Conservation (phyloP, 2,113 vertebrate species). For the Oreochromis spilurus region DNA sequence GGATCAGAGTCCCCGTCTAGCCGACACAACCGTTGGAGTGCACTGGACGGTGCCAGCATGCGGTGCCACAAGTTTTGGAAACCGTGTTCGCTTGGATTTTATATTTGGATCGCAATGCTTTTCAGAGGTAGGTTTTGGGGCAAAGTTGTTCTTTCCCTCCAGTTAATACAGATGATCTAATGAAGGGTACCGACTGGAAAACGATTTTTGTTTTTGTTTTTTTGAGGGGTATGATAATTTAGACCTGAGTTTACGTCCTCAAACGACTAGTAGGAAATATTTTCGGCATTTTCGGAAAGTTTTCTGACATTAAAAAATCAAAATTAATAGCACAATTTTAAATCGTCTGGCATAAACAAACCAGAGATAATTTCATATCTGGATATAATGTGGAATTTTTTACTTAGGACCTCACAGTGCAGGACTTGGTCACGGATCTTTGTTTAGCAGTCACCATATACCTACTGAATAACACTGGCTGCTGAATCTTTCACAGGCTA, state of each 20-base stretch:
- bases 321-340: not conserved
- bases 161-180: not conserved
- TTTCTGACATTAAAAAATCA: not conserved
- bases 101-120: slow-evolving; percentile 59
- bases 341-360: not conserved
- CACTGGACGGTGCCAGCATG: slow-evolving; percentile 53
- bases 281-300: not conserved
- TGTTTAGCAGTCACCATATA: not conserved
- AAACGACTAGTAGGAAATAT: not conserved
- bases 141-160: not conserved
- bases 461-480: not conserved
- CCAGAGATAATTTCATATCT: not conserved
- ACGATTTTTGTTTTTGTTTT: not conserved
- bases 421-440: not conserved
- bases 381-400: not conserved
- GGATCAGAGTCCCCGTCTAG: not conserved
- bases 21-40: slow-evolving; percentile 3
- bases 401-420: not conserved
- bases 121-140: slow-evolving; percentile 60
- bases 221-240: not conserved
- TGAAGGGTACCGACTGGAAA: not conserved
- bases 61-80: slow-evolving; percentile 61
- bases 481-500: not conserved
- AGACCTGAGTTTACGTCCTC: not conserved
- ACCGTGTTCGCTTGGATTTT: slow-evolving; percentile 58